Conservation (phyloP, 2,888 invertebrate species). For the Pyralis farinalis region DNA sequence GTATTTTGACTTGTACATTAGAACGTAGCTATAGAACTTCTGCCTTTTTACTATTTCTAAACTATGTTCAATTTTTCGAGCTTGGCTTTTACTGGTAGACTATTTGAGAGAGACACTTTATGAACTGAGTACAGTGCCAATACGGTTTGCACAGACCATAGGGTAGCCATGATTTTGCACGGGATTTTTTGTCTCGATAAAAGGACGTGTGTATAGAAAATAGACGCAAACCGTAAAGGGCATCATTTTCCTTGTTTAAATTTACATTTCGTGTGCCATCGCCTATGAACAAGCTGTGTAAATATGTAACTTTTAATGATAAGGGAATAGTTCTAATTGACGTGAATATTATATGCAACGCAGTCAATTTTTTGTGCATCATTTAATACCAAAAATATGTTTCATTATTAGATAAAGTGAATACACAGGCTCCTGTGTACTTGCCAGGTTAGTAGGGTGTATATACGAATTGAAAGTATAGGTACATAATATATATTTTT, state of each 20-base stretch:
- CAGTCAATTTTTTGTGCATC: slow-evolving; percentile 67
- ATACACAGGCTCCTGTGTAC: slow-evolving; percentile 39
- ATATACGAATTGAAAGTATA: slow-evolving; percentile 40
- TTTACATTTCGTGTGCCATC: slow-evolving; percentile 53
- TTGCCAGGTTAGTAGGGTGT: slow-evolving; percentile 52
- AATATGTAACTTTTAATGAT: slow-evolving; percentile 38
- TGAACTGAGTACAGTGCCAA: slow-evolving; percentile 19
- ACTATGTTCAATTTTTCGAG: slow-evolving; percentile 37
- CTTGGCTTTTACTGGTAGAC: slow-evolving; percentile 40
- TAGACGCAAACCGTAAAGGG: slow-evolving; percentile 24
- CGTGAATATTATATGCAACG: slow-evolving; percentile 46
- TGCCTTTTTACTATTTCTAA: slow-evolving; percentile 25
- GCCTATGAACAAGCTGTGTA: slow-evolving; percentile 56
- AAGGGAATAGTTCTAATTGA: slow-evolving; percentile 14
- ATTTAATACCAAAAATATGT: slow-evolving; percentile 44
- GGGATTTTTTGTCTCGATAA: slow-evolving; percentile 27
- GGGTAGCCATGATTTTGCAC: slow-evolving; percentile 15
- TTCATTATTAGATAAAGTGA: slow-evolving; percentile 20
- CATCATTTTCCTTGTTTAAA: slow-evolving; percentile 21
- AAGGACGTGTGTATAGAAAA: slow-evolving; percentile 12
- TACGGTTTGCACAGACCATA: slow-evolving; percentile 16
- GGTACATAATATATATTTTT: slow-evolving; percentile 57
- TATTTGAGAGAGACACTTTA: slow-evolving; percentile 25
- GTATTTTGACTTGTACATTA: slow-evolving; percentile 2
- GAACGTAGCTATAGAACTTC: slow-evolving; percentile 4